Conservation (phyloP, 92 coral and sea anemone species). For the Actinostola sp. region DNA sequence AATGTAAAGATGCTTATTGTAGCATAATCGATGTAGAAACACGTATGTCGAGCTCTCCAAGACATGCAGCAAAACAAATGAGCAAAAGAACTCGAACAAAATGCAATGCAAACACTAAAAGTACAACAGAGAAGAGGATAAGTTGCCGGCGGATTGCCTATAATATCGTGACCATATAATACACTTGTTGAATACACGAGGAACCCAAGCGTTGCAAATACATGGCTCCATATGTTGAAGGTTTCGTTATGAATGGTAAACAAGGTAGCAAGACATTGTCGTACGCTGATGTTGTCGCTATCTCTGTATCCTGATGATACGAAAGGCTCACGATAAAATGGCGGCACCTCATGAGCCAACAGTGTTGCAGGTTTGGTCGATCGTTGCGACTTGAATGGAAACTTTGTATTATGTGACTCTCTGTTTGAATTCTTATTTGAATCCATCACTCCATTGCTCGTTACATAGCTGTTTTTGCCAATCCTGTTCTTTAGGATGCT, state of each 20-base stretch:
- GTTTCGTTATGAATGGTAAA: conserved; percentile 78
- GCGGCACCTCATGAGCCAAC: conserved; percentile 51
- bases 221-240: conserved; percentile 92
- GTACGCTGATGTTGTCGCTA: conserved; percentile 4
- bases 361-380: background rate
- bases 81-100: conserved; percentile 80
- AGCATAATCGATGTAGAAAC: conserved; percentile 94
- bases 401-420: too few relatives aligned
- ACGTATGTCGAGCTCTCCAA: conserved; percentile 68
- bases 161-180: conserved; percentile 48
- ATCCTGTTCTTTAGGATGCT: too few relatives aligned
- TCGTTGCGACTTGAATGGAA: background rate
- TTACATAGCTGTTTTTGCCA: too few relatives aligned
- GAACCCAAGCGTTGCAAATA: conserved; percentile 64
- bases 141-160: conserved; percentile 58
- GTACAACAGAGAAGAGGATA: conserved; percentile 88
- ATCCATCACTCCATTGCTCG: too few relatives aligned
- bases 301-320: conserved; percentile 85
- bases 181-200: conserved; percentile 49
- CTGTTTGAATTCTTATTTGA: too few relatives aligned
- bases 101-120: conserved; percentile 57
- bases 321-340: conserved; percentile 74
- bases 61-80: conserved; percentile 93
- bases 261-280: conserved; percentile 74
- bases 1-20: conserved; percentile 79